These are phyloP conservation scores for Cepaea hortensis DNA, from an alignment of 2,888 invertebrate species.

Conservation along the genomic window DNA sequence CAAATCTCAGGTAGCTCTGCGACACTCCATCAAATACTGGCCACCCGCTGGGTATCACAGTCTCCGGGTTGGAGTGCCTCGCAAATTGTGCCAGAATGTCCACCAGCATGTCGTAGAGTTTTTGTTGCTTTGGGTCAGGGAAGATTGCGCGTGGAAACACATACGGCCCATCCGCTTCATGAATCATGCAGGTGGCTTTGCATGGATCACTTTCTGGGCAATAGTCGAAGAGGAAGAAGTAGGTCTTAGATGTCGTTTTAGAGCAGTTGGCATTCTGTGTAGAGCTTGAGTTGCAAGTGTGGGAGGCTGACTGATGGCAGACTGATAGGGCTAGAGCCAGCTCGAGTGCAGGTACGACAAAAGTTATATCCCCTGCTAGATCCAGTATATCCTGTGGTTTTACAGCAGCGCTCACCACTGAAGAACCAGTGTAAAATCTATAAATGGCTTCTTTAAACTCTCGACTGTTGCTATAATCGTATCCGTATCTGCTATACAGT, in stretches of 20 bases:
- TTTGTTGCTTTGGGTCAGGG: no score
- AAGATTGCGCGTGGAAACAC: no score
- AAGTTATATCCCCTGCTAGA: constrained; percentile 21
- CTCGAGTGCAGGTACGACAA: constrained; percentile 35
- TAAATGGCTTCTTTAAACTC: constrained; percentile 9
- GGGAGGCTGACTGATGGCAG: neutral
- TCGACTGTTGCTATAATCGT: neutral
- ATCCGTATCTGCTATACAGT: constrained; percentile 6
- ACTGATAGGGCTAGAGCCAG: constrained; percentile 27
- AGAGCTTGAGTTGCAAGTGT: neutral
- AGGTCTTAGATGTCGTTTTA: neutral
- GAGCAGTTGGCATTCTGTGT: neutral
- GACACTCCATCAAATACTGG: no score
- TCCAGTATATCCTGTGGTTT: constrained; percentile 14
- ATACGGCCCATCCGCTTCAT: no score
- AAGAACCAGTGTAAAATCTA: constrained; percentile 28
- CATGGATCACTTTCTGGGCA: no score
- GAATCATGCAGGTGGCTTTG: no score
- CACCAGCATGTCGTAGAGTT: no score
- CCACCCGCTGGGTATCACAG: no score
- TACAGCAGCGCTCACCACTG: neutral
- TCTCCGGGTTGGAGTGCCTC: no score
- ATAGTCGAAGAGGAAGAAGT: constrained; percentile 27
- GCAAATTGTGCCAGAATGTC: no score
- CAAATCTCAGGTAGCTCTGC: no score